Percentiles rank a stretch among this genome's conserved stretches.
These are phyloP conservation scores for Hycleus cichorii DNA, from an alignment of 1,140 invertebrate genomes.

Conservation along the genomic window DNA sequence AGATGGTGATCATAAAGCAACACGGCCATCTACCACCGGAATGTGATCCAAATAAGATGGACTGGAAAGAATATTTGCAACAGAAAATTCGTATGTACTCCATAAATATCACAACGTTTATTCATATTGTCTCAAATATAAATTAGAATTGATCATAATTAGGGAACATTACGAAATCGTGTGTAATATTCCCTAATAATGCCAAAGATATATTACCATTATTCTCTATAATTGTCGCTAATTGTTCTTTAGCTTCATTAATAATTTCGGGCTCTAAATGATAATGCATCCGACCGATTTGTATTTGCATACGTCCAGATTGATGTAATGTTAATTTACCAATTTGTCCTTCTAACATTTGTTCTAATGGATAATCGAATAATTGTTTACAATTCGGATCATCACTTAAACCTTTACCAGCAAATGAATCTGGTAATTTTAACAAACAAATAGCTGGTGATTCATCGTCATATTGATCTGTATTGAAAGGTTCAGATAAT, in stretches of 20 bases:
- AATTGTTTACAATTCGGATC: constrained; percentile 27
- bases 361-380: constrained; percentile 24
- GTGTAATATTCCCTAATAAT: constrained; percentile 4
- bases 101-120: not conserved
- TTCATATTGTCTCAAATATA: too few species aligned
- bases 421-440: constrained; percentile 28
- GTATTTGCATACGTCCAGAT: constrained; percentile 28
- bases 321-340: constrained; percentile 27
- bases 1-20: constrained; percentile 4
- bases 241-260: constrained; percentile 2
- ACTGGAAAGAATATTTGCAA: constrained; percentile 5
- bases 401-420: constrained; percentile 30
- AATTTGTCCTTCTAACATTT: constrained; percentile 31
- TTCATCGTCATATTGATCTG: constrained; percentile 18
- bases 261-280: constrained; percentile 14
- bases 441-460: constrained; percentile 22
- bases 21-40: constrained; percentile 9
- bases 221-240: not conserved
- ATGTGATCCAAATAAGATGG: constrained; percentile 18
- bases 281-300: constrained; percentile 27
- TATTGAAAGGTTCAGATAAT: constrained; percentile 13
- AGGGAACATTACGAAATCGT: constrained; percentile 6
- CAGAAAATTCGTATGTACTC: constrained; percentile 3
- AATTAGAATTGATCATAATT: not conserved
- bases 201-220: constrained; percentile 3